Evolutionary conservation across 2,888 invertebrate genomes (phyloP), one percentile per base, ranked within the genome.

Genomic region (Ganaspis brasiliensis): DNA sequence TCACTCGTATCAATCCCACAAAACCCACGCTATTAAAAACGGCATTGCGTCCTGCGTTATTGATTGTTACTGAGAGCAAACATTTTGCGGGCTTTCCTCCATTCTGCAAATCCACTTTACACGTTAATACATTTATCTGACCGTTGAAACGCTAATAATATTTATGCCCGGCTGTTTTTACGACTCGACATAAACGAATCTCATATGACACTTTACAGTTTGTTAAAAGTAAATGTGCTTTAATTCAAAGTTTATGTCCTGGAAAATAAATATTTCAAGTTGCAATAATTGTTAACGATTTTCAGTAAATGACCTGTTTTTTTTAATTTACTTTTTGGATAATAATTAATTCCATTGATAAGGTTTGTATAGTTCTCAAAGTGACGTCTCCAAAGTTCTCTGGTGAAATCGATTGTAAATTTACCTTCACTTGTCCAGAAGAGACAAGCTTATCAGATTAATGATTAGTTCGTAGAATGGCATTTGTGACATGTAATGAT

Each of bases 1-100:
- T 45, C 55, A 61, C 70, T 63, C 19, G 61, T 55, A 61, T 45
- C 67, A 67, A 67, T 67, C 40, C 14, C 67, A 10, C 24, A 45
- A 67, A 67, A 24, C 40, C 24, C 37, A 24, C 37, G 8, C 24
- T 24, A 67, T 40, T 67, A 24, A 45, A 67, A 67, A 67, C 45
- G 45, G 24, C 67, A 67, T 45, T 45, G 14, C 9, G 8, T n/a
- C 14, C 24, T n/a, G 9, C 10, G 8, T 67, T 45, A 45, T 67
- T 40, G 24, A 45, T 67, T 67, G 21, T 24, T 12, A 61, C 10
- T 1, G 26, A 40, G 8, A 24, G 12, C 67, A 67, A 67, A 49
- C 40, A 45, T 67, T 67, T 26, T 49, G 45, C 24, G 26, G 24
- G 8, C 45, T 67, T 67, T 4, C 4, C 2, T 67, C 5, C 26